Evolutionary conservation across 2,888 invertebrate genomes (phyloP).

Genomic region (Nephrotoma appendiculata): DNA sequence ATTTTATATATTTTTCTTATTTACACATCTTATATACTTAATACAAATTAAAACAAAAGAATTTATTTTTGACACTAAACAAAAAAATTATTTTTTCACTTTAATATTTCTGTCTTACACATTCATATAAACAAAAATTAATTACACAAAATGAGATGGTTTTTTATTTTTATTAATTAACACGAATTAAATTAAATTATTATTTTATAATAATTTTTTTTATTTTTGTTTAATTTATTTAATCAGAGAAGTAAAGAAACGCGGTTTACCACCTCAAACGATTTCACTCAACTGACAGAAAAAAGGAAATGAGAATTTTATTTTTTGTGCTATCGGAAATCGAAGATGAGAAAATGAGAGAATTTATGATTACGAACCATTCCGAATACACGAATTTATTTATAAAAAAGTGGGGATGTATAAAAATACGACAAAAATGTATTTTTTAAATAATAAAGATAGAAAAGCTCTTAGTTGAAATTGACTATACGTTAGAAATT

Average conservation of each 20-base stretch:
- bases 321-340: neutral
- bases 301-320: constrained; percentile 6
- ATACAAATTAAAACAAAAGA: neutral
- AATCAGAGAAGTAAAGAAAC: constrained; percentile 2
- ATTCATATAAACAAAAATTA: neutral
- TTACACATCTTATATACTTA: neutral
- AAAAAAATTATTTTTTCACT: neutral
- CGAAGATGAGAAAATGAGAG: neutral
- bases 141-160: neutral
- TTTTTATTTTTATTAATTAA: neutral
- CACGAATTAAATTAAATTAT: neutral
- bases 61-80: neutral
- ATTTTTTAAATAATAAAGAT: neutral
- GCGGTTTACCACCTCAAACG: constrained; percentile 1
- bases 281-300: constrained; percentile 9
- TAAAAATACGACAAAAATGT: neutral
- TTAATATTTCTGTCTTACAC: neutral
- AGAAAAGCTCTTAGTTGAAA: neutral
- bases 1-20: neutral
- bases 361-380: neutral
- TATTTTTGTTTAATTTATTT: neutral
- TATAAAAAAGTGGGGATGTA: neutral
- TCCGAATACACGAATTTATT: neutral
- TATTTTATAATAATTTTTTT: neutral
- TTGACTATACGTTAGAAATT: neutral